Conservation (phyloP, 2,113 vertebrate species). For the Ondatra zibethicus region DNA sequence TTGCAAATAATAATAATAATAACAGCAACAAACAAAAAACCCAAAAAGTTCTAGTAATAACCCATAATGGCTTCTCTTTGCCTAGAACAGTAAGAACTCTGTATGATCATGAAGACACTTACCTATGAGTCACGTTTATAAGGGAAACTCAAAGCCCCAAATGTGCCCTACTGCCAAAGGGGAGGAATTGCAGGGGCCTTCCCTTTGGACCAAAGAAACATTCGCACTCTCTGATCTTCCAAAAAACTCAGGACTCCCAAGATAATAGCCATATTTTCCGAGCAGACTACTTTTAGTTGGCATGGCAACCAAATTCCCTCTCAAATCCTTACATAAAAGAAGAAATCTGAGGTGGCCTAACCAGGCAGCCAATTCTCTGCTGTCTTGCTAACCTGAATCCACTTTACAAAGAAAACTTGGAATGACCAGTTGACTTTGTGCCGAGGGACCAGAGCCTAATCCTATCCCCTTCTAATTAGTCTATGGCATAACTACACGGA, state of each 20-base stretch:
- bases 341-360: background rate
- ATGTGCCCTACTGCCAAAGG: background rate
- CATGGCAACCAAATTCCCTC: background rate
- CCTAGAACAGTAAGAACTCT: background rate
- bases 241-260: background rate
- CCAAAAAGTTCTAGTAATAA: background rate
- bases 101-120: background rate
- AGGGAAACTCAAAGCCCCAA: background rate
- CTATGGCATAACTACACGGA: background rate
- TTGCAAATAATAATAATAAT: background rate
- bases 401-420: background rate
- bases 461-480: background rate
- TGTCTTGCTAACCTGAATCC: background rate
- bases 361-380: background rate
- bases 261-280: background rate
- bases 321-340: slow-evolving; percentile 6
- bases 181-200: background rate
- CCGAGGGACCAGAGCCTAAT: background rate
- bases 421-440: background rate
- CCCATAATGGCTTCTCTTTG: background rate
- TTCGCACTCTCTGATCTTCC: background rate
- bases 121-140: background rate
- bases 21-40: background rate
- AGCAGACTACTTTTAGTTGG: slow-evolving; percentile 18
- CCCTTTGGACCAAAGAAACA: background rate